These are phyloP conservation scores for Tillus elongatus DNA, from an alignment of 2,888 invertebrate genomes.

Conservation along the genomic window DNA sequence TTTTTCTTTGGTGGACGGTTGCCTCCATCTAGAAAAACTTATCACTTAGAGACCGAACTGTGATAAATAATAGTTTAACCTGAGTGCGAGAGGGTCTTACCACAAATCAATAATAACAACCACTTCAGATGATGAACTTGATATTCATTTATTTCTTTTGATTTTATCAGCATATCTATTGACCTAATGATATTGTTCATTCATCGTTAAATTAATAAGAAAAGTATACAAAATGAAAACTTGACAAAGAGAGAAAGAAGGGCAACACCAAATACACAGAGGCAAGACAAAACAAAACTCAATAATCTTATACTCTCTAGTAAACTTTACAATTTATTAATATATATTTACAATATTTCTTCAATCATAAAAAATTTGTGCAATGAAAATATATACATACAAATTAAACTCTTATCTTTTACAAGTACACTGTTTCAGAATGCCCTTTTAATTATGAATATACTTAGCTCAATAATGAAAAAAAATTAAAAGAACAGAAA, in stretches of 20 bases:
- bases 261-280: slow-evolving; percentile 31
- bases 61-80: slow-evolving; percentile 13
- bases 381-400: too few relatives aligned
- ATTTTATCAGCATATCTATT: slow-evolving; percentile 34
- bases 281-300: slow-evolving; percentile 30
- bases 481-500: slow-evolving; percentile 29
- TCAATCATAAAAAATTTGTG: too few relatives aligned
- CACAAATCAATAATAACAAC: slow-evolving; percentile 26
- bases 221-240: slow-evolving; percentile 27
- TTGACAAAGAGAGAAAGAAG: slow-evolving; percentile 18
- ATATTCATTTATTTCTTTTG: slow-evolving; percentile 40
- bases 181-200: slow-evolving; percentile 31
- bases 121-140: slow-evolving; percentile 31
- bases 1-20: slow-evolving; percentile 48
- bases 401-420: background rate
- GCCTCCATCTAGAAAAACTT: slow-evolving; percentile 35
- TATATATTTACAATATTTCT: slow-evolving; percentile 1
- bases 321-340: too few relatives aligned
- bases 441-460: too few relatives aligned
- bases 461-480: slow-evolving; percentile 12
- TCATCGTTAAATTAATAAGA: too few relatives aligned
- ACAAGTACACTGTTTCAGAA: too few relatives aligned
- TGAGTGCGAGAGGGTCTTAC: slow-evolving; percentile 27
- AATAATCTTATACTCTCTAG: slow-evolving; percentile 3
- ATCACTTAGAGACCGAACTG: slow-evolving; percentile 12